phyloP scores from a whole-genome alignment of 2,797 vertebrate species.

The Thunnus albacares region DNA sequence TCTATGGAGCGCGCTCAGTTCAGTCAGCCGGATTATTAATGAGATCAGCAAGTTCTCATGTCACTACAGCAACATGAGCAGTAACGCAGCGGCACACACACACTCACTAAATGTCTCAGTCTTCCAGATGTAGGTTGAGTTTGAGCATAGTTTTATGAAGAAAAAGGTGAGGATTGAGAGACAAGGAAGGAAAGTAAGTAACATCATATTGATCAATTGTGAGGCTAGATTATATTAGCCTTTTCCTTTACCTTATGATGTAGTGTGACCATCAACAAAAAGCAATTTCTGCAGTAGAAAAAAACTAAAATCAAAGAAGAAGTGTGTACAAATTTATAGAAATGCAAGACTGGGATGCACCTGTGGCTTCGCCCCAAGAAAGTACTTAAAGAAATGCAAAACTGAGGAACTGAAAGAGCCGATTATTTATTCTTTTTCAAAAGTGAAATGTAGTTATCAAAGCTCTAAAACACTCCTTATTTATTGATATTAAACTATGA shows the following conservation, averaged over 20 bases:
- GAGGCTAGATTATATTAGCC: not conserved
- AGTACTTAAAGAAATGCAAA: not conserved
- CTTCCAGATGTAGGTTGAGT: conserved; percentile 13
- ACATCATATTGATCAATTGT: not conserved
- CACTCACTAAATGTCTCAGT: not conserved
- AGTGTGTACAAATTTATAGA: not conserved
- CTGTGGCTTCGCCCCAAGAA: too few species aligned
- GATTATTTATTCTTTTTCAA: not conserved
- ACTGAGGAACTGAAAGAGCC: not conserved
- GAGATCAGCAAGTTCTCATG: conserved; percentile 78
- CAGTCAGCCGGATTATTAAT: conserved; percentile 83
- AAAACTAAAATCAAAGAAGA: not conserved
- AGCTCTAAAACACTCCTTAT: not conserved
- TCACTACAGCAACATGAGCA: conserved; percentile 57
- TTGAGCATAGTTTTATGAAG: not conserved
- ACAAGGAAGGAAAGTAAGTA: not conserved
- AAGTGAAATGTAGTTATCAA: not conserved
- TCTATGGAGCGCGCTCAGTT: conserved; percentile 53
- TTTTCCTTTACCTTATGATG: too few species aligned
- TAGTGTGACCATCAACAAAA: not conserved
- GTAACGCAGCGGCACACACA: conserved; percentile 36
- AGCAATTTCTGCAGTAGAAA: not conserved
- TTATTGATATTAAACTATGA: not conserved
- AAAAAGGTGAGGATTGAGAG: not conserved
- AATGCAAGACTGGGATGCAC: not conserved